A percentile compares a stretch with the other conserved stretches of the same genome.
phyloP scores from a whole-genome alignment of 2,888 invertebrate genomes.

The Rhingia rostrata region DNA sequence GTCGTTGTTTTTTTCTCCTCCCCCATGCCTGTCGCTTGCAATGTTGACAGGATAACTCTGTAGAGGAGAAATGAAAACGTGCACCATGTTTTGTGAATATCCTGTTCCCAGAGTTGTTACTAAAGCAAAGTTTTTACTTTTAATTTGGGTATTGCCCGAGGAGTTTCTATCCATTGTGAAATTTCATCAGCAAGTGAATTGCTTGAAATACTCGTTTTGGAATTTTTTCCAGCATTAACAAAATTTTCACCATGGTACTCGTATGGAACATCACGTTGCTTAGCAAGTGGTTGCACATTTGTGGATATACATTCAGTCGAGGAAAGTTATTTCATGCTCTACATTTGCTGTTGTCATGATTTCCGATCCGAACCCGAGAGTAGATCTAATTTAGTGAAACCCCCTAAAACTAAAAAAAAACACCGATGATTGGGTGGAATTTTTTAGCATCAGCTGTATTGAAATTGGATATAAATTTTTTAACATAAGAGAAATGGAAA shows the following conservation, averaged over 20 bases:
- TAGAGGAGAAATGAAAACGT: constrained; percentile 2
- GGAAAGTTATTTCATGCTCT: too few species aligned
- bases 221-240: not conserved
- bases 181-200: constrained; percentile 2
- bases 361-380: not conserved
- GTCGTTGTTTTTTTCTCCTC: not conserved
- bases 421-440: not conserved
- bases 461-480: not conserved
- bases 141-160: constrained; percentile 35
- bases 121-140: constrained; percentile 7
- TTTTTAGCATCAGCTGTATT: not conserved
- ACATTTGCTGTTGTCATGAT: not conserved
- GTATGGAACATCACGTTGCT: too few species aligned
- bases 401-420: not conserved
- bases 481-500: not conserved
- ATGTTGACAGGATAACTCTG: constrained; percentile 41
- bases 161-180: not conserved
- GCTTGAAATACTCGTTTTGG: not conserved
- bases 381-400: constrained; percentile 1
- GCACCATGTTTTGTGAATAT: not conserved
- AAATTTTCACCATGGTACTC: too few species aligned
- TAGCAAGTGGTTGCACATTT: too few species aligned
- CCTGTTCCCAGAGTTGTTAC: not conserved
- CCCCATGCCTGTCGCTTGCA: constrained; percentile 2
- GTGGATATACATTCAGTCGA: too few species aligned